A percentile compares a stretch with the other conserved stretches of the same genome.
phyloP scores from a whole-genome alignment of 2,888 invertebrate genomes.

The Mycogona germanica region DNA sequence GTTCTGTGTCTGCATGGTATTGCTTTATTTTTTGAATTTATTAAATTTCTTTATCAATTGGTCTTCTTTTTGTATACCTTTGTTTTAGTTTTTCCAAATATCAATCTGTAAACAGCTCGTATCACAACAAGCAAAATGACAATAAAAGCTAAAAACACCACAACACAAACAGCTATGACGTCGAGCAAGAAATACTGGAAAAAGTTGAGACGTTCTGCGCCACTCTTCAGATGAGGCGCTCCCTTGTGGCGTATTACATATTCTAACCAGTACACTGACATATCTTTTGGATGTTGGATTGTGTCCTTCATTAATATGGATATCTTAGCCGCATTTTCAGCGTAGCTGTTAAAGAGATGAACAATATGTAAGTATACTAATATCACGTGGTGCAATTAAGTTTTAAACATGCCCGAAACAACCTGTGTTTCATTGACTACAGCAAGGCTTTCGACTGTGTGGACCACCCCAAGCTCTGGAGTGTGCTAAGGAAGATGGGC shows the following conservation, averaged over 20 bases:
- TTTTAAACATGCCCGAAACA: no score
- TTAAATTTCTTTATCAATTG: no score
- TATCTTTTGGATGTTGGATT: background rate
- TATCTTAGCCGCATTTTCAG: background rate
- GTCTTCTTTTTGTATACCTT: no score
- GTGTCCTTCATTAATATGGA: constrained; percentile 9
- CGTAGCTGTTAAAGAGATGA: constrained; percentile 1
- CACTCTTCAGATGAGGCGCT: constrained; percentile 12
- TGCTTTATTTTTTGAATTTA: no score
- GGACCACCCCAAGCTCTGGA: no score
- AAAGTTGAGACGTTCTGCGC: constrained; percentile 11
- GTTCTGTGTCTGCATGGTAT: no score
- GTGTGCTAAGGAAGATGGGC: no score
- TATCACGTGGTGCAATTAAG: no score
- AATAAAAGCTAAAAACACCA: background rate
- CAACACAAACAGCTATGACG: constrained; percentile 9
- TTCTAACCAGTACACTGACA: constrained; percentile 17
- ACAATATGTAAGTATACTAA: no score
- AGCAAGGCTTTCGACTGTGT: no score
- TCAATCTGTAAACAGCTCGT: background rate
- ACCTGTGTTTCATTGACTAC: no score
- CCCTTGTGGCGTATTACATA: constrained; percentile 15
- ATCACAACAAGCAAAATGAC: background rate
- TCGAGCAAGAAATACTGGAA: constrained; percentile 18
- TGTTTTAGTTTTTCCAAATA: background rate